These are phyloP conservation scores for rat (Rattus norvegicus) DNA, from an alignment of 2,113 vertebrate species.

Conservation along the genomic window DNA sequence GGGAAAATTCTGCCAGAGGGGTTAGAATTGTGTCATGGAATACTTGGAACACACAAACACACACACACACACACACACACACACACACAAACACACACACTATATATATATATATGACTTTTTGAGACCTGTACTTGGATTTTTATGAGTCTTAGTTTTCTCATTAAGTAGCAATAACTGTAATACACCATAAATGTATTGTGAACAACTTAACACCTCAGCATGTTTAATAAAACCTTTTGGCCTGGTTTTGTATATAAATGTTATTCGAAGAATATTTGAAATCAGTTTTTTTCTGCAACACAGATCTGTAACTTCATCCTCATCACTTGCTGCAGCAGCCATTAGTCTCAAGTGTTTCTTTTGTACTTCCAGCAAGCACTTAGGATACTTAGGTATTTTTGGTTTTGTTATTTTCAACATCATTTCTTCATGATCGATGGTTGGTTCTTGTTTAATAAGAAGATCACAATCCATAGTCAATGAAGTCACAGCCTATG, in stretches of 20 bases:
- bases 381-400: not conserved
- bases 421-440: not conserved
- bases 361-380: not conserved
- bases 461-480: not conserved
- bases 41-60: too few relatives aligned
- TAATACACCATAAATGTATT: not conserved
- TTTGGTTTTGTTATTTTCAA: slow-evolving; percentile 45
- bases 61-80: too few relatives aligned
- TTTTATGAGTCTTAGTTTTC: slow-evolving; percentile 19
- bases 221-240: not conserved
- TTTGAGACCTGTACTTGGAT: not conserved
- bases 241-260: slow-evolving; percentile 11
- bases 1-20: too few relatives aligned
- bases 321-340: not conserved
- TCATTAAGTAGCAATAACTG: not conserved
- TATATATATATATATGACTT: not conserved
- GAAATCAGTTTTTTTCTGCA: not conserved
- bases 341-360: not conserved
- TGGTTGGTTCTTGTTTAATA: not conserved
- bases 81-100: too few relatives aligned
- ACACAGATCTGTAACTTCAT: not conserved
- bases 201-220: not conserved
- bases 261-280: slow-evolving; percentile 16
- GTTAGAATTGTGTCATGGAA: too few relatives aligned
- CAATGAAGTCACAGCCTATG: not conserved